Conservation (phyloP, 2,888 invertebrate genomes). For the Helicoverpa assulta region DNA sequence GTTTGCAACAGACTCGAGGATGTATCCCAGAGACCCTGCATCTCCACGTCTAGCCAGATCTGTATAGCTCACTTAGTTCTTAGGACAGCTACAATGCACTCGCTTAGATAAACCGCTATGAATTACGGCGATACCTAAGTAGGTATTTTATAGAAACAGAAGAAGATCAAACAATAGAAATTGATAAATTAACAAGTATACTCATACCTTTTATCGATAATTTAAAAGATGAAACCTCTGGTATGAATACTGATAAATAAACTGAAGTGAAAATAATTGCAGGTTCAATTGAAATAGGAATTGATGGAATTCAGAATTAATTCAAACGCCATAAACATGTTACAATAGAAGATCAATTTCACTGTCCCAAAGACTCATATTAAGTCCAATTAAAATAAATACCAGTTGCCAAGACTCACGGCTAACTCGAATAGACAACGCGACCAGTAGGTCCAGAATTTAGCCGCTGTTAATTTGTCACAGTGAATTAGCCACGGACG, state of each 20-base stretch:
- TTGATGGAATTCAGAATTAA: background rate
- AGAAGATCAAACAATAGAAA: slow-evolving; percentile 20
- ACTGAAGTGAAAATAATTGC: too few relatives aligned
- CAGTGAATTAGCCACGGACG: slow-evolving; percentile 88
- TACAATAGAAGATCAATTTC: background rate
- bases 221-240: too few relatives aligned
- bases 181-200: too few relatives aligned
- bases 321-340: background rate
- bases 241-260: too few relatives aligned
- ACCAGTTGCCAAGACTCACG: slow-evolving; percentile 27
- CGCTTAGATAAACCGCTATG: slow-evolving; percentile 42
- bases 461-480: slow-evolving; percentile 89
- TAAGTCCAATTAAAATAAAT: slow-evolving; percentile 12
- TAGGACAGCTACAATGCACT: slow-evolving; percentile 55
- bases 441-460: slow-evolving; percentile 79
- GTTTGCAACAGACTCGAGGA: slow-evolving; percentile 72
- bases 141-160: slow-evolving; percentile 14
- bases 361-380: background rate
- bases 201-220: too few relatives aligned
- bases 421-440: slow-evolving; percentile 39
- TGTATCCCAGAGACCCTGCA: slow-evolving; percentile 67
- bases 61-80: slow-evolving; percentile 56
- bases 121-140: slow-evolving; percentile 18
- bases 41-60: slow-evolving; percentile 68
- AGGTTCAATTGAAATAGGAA: too few relatives aligned